Conservation (phyloP, 2,797 vertebrate genomes). For the Channa striata region DNA sequence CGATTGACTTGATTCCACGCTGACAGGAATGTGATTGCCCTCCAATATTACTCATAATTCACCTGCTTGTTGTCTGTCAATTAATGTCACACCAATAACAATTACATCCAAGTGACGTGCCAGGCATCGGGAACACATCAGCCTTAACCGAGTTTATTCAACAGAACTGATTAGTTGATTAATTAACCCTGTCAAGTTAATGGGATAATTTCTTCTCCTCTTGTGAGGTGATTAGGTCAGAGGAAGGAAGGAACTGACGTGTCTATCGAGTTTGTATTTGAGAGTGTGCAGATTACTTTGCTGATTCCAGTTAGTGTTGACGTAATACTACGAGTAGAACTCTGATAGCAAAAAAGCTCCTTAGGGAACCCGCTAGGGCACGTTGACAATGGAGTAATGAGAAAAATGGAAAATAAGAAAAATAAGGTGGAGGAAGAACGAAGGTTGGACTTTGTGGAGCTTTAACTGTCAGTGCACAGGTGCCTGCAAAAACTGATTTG, state of each 20-base stretch:
- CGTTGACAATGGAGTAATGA: no score
- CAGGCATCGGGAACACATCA: slow-evolving; percentile 58
- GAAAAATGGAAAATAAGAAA: not conserved
- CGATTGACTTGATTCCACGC: slow-evolving; percentile 20
- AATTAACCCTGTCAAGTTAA: slow-evolving; percentile 56
- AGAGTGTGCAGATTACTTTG: not conserved
- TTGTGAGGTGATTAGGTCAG: slow-evolving; percentile 39
- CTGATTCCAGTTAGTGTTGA: not conserved
- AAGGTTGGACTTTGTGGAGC: no score
- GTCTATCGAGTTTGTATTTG: slow-evolving; percentile 13
- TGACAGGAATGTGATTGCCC: slow-evolving; percentile 44
- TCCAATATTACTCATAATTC: slow-evolving; percentile 44
- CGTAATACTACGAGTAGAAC: not conserved
- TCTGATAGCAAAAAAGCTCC: no score
- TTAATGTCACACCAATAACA: slow-evolving; percentile 43
- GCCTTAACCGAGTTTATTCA: slow-evolving; percentile 53
- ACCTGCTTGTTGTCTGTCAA: slow-evolving; percentile 33
- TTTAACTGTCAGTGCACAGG: no score
- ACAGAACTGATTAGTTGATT: slow-evolving; percentile 54
- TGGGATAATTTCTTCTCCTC: slow-evolving; percentile 39
- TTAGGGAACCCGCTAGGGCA: not conserved
- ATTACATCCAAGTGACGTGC: slow-evolving; percentile 37
- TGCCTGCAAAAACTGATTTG: no score
- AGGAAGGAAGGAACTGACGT: slow-evolving; percentile 54
- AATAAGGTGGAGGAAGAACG: no score